A percentile compares a stretch with the other conserved stretches of the same genome.
Conservation (phyloP, 2,888 invertebrate genomes). For the Epicampocera succincta region DNA sequence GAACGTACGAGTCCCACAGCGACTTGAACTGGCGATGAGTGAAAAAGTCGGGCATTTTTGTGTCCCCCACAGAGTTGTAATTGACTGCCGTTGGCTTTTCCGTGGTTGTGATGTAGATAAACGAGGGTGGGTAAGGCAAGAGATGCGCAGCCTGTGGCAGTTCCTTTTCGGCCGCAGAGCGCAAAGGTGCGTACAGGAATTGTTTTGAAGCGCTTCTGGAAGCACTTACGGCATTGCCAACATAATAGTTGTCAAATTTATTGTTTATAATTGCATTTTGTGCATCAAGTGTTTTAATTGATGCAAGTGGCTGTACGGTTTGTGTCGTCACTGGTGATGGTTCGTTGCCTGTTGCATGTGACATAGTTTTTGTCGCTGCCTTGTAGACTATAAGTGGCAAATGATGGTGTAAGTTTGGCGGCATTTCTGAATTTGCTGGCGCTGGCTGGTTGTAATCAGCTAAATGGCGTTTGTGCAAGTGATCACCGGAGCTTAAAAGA, state of each 20-base stretch:
- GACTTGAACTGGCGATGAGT: slow-evolving; percentile 81
- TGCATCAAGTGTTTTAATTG: slow-evolving; percentile 40
- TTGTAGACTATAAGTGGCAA: slow-evolving; percentile 33
- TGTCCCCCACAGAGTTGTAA: not conserved
- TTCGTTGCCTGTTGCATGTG: slow-evolving; percentile 71
- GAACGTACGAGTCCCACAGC: slow-evolving; percentile 84
- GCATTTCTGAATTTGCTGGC: slow-evolving; percentile 19
- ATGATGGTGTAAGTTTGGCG: slow-evolving; percentile 57
- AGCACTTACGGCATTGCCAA: not conserved
- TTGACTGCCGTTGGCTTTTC: slow-evolving; percentile 7
- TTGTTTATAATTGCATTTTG: slow-evolving; percentile 72
- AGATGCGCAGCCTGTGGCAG: slow-evolving; percentile 67
- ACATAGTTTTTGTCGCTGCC: slow-evolving; percentile 71
- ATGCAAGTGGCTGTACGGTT: slow-evolving; percentile 31
- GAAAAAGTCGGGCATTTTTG: slow-evolving; percentile 75
- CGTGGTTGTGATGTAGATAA: slow-evolving; percentile 76
- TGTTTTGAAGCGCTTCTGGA: slow-evolving; percentile 75
- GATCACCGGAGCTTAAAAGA: slow-evolving; percentile 63
- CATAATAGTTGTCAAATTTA: slow-evolving; percentile 55
- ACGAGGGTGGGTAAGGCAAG: slow-evolving; percentile 79
- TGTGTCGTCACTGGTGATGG: slow-evolving; percentile 68
- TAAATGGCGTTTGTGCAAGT: slow-evolving; percentile 33
- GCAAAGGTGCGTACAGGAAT: slow-evolving; percentile 75
- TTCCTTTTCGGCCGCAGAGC: slow-evolving; percentile 70
- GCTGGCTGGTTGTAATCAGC: slow-evolving; percentile 42